A percentile compares a stretch with the other conserved stretches of the same genome.
Conservation (phyloP, 2,888 invertebrate genomes). For the Cyclophora punctaria region DNA sequence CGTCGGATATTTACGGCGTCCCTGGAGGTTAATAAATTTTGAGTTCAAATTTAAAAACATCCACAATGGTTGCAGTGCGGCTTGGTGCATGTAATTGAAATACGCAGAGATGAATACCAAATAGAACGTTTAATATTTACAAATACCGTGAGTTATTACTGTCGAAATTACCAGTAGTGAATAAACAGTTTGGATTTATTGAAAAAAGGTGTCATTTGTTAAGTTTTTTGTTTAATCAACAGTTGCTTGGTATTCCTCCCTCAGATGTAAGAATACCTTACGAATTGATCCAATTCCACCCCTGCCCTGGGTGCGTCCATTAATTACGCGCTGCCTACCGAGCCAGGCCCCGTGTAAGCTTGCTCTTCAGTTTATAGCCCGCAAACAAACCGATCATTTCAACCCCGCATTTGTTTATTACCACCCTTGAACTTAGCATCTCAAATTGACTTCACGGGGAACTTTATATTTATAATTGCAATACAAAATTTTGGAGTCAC, state of each 20-base stretch:
- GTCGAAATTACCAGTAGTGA: too few species aligned
- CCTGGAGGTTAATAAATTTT: conserved; percentile 49
- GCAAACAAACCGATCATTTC: conserved; percentile 67
- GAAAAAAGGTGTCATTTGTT: too few species aligned
- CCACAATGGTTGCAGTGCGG: conserved; percentile 18
- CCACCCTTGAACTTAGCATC: conserved; percentile 46
- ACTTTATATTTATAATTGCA: conserved; percentile 7
- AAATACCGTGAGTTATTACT: too few species aligned
- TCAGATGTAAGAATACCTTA: conserved; percentile 52
- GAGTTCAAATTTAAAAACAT: conserved; percentile 44
- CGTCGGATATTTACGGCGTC: conserved; percentile 55
- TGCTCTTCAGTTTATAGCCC: conserved; percentile 59
- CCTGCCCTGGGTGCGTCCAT: conserved; percentile 54
- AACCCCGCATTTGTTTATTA: conserved; percentile 58
- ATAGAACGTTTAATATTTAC: too few species aligned
- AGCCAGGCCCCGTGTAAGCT: conserved; percentile 31
- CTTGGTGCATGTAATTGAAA: conserved; percentile 8
- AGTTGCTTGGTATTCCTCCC: conserved; percentile 38
- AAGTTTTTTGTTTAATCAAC: conserved; percentile 31
- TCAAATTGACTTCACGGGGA: conserved; percentile 44
- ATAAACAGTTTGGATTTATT: too few species aligned
- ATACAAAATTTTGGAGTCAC: not conserved
- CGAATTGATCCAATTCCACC: conserved; percentile 70
- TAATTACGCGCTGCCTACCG: conserved; percentile 63
- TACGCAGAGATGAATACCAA: not conserved